Evolutionary conservation across 2,888 invertebrate genomes (phyloP), one percentile per base, ranked within the genome.

Genomic region (Spialia ferax): DNA sequence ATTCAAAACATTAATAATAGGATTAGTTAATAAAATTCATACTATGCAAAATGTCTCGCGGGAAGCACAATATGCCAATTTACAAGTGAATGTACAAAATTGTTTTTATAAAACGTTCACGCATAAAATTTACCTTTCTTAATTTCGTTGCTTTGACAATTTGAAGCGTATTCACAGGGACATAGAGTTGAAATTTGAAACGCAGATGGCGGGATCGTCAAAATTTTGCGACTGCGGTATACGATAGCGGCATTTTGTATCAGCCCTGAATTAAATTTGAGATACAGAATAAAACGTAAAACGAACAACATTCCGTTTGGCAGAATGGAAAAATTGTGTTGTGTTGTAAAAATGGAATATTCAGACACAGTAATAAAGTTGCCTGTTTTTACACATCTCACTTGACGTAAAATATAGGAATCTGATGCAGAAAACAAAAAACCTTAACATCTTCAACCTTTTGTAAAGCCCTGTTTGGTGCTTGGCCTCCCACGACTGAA

Each of bases 191-290:
- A 23, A 32, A 35, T 35, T 62, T 20, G 10, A 48, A 35, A 22
- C 4, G n/a, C 23, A 35, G 23, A n/a, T 15, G 32, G 38, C 1
- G 50, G 52, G 23, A 52, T 62, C 52, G 35, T 62, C 52, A 62
- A 62, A 52, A 62, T 52, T 52, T 62, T 52, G 62, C 52, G 32
- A 52, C 22, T 38, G 52, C 23, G 52, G 62, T 52, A 11, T 50
- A 60, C 60, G 50, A 50, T 50, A 22, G 50, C 52, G 23, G 52
- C 50, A 52, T 52, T 52, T 62, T 52, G 62, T 54, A 26, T 54
- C 54, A 54, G 54, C 32, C 56, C 48, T n/a, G 35, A 64, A 64
- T 64, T 64, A 64, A 64, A 64, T 55, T 63, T 63, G 64, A 56
- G 56, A 48, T 57, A 56, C 56, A 23, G 22, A 64, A 48, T 64